phyloP scores from a whole-genome alignment of 64 coral and sea anemone species.

The Trachythela sp. region DNA sequence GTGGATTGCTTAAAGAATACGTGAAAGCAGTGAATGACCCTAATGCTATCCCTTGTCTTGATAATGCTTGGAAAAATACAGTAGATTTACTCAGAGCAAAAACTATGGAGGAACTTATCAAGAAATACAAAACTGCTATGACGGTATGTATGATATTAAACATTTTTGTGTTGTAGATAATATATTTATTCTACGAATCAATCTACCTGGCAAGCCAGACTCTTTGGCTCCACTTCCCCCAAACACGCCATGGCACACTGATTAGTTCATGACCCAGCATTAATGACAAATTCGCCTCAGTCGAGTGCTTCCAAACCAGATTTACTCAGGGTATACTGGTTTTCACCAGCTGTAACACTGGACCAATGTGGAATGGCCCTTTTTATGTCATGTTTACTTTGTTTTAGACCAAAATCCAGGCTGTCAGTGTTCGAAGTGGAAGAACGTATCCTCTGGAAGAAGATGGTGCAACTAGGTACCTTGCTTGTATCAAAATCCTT shows the following conservation, averaged over 20 bases:
- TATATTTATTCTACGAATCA: too few relatives aligned
- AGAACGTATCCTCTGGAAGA: background rate
- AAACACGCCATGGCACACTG: too few relatives aligned
- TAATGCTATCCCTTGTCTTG: conserved; percentile 15
- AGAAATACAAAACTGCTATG: conserved; percentile 6
- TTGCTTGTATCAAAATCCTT: background rate
- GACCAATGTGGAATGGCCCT: background rate
- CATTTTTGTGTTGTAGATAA: too few relatives aligned
- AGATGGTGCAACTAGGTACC: background rate
- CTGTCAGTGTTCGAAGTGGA: background rate
- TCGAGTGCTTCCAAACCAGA: too few relatives aligned
- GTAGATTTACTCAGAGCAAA: background rate
- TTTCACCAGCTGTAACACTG: too few relatives aligned
- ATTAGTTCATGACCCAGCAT: too few relatives aligned
- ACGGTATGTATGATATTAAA: background rate
- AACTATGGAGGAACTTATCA: background rate
- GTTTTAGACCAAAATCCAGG: background rate
- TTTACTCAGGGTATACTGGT: too few relatives aligned
- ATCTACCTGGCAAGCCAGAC: too few relatives aligned
- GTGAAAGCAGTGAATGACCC: conserved; percentile 16
- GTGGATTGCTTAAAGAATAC: background rate
- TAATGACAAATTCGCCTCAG: too few relatives aligned
- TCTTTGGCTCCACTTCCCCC: too few relatives aligned
- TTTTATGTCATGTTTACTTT: background rate
- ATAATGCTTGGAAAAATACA: conserved; percentile 18